Evolutionary conservation across 1,140 invertebrate genomes (phyloP).

Genomic region (Sweltsa coloradensis): DNA sequence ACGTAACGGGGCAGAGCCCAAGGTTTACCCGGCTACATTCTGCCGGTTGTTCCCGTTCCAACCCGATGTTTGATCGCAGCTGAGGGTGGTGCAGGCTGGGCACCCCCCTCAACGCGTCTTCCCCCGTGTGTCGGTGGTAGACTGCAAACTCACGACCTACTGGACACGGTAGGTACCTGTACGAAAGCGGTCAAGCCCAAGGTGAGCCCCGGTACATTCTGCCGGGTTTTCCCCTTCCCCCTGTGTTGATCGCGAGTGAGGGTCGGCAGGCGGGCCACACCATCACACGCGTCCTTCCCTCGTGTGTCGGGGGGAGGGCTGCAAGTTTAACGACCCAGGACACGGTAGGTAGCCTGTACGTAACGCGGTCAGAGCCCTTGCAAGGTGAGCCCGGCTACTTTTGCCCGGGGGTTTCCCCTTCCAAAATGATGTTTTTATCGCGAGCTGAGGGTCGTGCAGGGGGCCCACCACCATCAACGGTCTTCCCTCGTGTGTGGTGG

Average conservation of each 20-base stretch:
- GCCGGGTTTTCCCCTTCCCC: no score
- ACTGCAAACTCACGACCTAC: slow-evolving; percentile 62
- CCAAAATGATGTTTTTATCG: slow-evolving; percentile 91
- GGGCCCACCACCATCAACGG: slow-evolving; percentile 79
- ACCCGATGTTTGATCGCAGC: slow-evolving; percentile 83
- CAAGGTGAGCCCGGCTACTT: slow-evolving; percentile 83
- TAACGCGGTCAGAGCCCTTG: no score
- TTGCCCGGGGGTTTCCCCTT: slow-evolving; percentile 88
- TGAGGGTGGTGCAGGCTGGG: slow-evolving; percentile 78
- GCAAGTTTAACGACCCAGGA: no score
- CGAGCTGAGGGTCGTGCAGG: slow-evolving; percentile 75
- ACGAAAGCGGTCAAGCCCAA: no score
- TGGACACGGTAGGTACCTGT: slow-evolving; percentile 75
- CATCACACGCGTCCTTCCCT: no score
- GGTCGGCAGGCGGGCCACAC: no score
- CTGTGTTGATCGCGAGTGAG: no score
- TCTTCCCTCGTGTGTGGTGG: no score
- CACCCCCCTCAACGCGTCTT: slow-evolving; percentile 75
- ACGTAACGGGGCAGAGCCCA: slow-evolving; percentile 70
- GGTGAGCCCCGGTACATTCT: no score
- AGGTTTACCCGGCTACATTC: slow-evolving; percentile 83
- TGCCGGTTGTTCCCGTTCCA: slow-evolving; percentile 85
- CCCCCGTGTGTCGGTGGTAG: slow-evolving; percentile 46
- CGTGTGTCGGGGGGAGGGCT: no score
- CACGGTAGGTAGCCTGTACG: no score